Base-by-base conservation (phyloP, 2,888 invertebrate genomes). In the Bugulina stolonifera region DNA sequence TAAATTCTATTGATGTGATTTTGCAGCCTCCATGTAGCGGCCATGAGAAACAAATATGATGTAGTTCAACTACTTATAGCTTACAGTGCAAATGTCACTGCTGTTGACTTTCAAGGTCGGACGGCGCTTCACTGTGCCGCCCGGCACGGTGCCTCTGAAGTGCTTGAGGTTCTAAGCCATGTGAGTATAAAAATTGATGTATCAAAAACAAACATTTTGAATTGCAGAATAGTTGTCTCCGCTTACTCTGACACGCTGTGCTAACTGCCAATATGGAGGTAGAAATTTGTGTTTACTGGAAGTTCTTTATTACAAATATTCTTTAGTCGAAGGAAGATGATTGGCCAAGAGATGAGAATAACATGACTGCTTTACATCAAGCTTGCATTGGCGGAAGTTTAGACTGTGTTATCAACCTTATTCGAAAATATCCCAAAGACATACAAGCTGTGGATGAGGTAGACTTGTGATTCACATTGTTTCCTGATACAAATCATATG, bases 331-430 rank as follows among this genome's bases (percentile, higher is more conserved):
- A 78, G 54, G 80, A 79, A 10, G 78, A 77, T 23, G 76, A 79
- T 2, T 77, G 80, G 72, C 75, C 77, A 58, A 74, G 76, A 25
- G 81, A 82, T 77, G 77, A 78, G 29, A 75, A 79, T 71, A 75
- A 79, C 73, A 76, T 80, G 75, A 80, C 80, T 10, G 80, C 82
- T 3, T 74, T 82, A 35, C 82, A 82, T 73, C 80, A 81, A 74
- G 80, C 82, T 3, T 80, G 80, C 75, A 78, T 78, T 57, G 77
- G 79, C 3, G 77, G 77, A n/a, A 77, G 79, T 71, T 73, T 77
- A 18, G 75, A 77, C 64, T 80, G 80, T 77, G 80, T 80, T 34
- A 78, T 79, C 72, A 75, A 77, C 10, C 75, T 81, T 18, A 74
- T 81, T 29, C 72, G 74, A 43, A 75, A 77, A 72, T 75, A 77